Evolutionary conservation across 1,140 invertebrate species (phyloP), one percentile per base, ranked within the genome.

Genomic region (Hyles vespertilio): DNA sequence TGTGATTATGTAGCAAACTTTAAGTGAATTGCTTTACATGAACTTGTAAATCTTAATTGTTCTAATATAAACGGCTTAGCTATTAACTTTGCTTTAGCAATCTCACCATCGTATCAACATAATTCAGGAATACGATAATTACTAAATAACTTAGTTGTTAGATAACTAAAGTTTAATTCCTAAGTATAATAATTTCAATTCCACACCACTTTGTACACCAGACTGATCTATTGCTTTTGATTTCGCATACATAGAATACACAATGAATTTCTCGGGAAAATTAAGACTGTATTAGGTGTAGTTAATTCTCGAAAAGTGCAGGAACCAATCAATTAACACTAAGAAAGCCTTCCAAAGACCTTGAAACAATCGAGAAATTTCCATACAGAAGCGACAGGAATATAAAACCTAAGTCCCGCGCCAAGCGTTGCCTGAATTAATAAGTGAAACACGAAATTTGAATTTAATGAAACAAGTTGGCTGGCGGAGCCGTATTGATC

Each of bases 391-490:
- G 65, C 76, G 74, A 70, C 58, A 69, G 54, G 77, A 81, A 81
- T 82, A 83, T 87, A 84, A 87, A 86, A 85, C 67, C 77, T 75
- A 74, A 73, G 81, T 81, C 5, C 36, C 36, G 36, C 72, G 72
- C 65, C 62, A 79, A 81, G 77, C 73, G 75, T 63, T 69, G 36
- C 36, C 36, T 89, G 87, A 89, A 89, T 90, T 90, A 89, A 90
- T 89, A 90, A 90, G 84, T 89, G 86, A 79, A 90, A 90, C 87
- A 89, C 85, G 81, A 90, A 90, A 89, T 89, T 89, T 89, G 87
- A 90, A 89, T 89, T 89, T 89, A 90, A 89, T 90, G 87, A 90
- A 89, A 89, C 86, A 90, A 90, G 81, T 89, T 89, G 65, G 77
- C 60, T 60, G 82, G 71, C 81, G 82, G 84, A 81, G 82, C 76